A percentile compares a stretch with the other conserved stretches of the same genome.
These are phyloP conservation scores for Epistrophe eligans DNA, from an alignment of 2,888 invertebrate genomes.

Conservation along the genomic window DNA sequence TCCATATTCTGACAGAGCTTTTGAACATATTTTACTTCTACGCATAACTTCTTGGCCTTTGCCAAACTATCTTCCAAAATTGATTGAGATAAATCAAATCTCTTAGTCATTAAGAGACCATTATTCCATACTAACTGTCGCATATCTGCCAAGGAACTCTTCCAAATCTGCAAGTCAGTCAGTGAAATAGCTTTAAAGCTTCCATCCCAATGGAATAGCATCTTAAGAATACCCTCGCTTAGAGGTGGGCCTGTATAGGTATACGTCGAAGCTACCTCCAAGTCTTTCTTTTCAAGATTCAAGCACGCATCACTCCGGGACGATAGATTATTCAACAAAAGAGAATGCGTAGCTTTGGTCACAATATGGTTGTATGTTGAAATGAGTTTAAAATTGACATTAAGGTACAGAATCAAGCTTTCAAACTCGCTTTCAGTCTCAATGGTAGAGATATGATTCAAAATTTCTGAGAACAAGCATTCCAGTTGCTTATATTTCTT, in stretches of 20 bases:
- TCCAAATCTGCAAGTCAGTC: slow-evolving; percentile 80
- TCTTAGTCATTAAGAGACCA: slow-evolving; percentile 76
- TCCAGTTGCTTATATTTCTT: slow-evolving; percentile 76
- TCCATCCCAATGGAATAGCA: slow-evolving; percentile 80
- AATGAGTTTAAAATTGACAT: slow-evolving; percentile 79
- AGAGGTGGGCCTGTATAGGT: slow-evolving; percentile 80
- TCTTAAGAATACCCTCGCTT: slow-evolving; percentile 78
- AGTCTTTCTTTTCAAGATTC: slow-evolving; percentile 42
- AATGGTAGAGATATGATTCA: slow-evolving; percentile 49
- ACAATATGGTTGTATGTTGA: slow-evolving; percentile 79
- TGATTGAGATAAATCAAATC: slow-evolving; percentile 73
- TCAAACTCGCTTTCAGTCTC: slow-evolving; percentile 71
- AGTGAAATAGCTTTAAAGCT: slow-evolving; percentile 80
- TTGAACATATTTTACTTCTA: slow-evolving; percentile 80
- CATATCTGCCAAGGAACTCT: slow-evolving; percentile 79
- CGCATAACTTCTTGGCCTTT: slow-evolving; percentile 78
- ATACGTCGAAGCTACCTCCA: slow-evolving; percentile 78
- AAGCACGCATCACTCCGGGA: slow-evolving; percentile 77
- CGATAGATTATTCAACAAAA: slow-evolving; percentile 79
- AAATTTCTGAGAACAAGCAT: slow-evolving; percentile 75
- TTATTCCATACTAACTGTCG: slow-evolving; percentile 86
- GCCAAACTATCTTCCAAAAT: slow-evolving; percentile 57
- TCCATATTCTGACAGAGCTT: slow-evolving; percentile 72
- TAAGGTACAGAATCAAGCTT: slow-evolving; percentile 76
- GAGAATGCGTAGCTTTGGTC: slow-evolving; percentile 67